A percentile compares a stretch with the other conserved stretches of the same genome.
Conservation (phyloP, 2,888 invertebrate species). For the Junonia oenone region DNA sequence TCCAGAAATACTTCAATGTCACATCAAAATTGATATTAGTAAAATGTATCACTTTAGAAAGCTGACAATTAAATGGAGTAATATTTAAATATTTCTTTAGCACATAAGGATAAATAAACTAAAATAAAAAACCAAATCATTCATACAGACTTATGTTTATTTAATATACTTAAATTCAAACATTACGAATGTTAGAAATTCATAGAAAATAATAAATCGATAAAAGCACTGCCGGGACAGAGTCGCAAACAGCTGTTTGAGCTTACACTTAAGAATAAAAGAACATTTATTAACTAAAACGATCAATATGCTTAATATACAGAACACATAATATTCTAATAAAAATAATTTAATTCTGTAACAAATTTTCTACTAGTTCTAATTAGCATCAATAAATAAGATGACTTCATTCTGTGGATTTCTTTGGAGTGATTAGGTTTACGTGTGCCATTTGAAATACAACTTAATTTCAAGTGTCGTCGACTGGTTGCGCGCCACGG, state of each 20-base stretch:
- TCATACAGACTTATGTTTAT: slow-evolving; percentile 60
- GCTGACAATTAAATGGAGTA: too few species aligned
- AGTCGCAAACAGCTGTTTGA: slow-evolving; percentile 50
- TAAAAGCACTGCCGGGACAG: slow-evolving; percentile 42
- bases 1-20: too few species aligned
- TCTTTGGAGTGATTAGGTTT: slow-evolving; percentile 48
- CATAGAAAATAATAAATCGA: slow-evolving; percentile 56
- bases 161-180: slow-evolving; percentile 67
- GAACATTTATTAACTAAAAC: slow-evolving; percentile 51
- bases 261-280: slow-evolving; percentile 56
- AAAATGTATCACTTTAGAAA: too few species aligned
- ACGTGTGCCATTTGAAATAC: slow-evolving; percentile 13
- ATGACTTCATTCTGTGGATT: slow-evolving; percentile 65
- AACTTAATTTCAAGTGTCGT: slow-evolving; percentile 3
- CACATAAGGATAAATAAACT: too few species aligned
- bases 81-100: too few species aligned
- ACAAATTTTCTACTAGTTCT: slow-evolving; percentile 61
- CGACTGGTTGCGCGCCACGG: not conserved
- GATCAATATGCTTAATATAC: slow-evolving; percentile 68
- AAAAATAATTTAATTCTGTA: slow-evolving; percentile 71
- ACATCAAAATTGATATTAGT: too few species aligned
- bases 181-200: slow-evolving; percentile 47
- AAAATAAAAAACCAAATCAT: slow-evolving; percentile 33
- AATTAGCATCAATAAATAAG: slow-evolving; percentile 73
- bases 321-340: slow-evolving; percentile 64